Evolutionary conservation across 2,113 vertebrate genomes (phyloP).

Genomic region (Neopipo cinnamomea): DNA sequence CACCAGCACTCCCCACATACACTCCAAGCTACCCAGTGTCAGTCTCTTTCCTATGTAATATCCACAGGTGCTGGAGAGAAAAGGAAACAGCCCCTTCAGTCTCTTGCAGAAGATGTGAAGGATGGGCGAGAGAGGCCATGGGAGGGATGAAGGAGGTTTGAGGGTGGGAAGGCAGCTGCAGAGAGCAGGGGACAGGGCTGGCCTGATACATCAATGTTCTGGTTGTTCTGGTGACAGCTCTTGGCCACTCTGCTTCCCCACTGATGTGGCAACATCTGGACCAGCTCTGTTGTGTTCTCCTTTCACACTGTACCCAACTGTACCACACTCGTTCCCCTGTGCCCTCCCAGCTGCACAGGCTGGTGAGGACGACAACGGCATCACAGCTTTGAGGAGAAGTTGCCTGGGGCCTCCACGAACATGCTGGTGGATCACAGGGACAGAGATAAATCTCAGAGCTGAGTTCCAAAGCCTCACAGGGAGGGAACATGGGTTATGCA

Average conservation of each 20-base stretch:
- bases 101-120: background rate
- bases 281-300: background rate
- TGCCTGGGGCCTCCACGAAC: background rate
- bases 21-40: background rate
- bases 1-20: background rate
- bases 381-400: background rate
- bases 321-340: accelerated
- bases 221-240: background rate
- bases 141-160: background rate
- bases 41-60: background rate
- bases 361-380: background rate
- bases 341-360: background rate
- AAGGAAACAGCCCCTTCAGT: background rate
- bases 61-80: background rate
- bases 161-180: background rate
- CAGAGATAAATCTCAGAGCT: accelerated
- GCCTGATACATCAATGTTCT: accelerated
- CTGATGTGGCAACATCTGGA: background rate
- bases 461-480: accelerated
- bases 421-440: background rate
- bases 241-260: background rate
- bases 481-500: accelerated
- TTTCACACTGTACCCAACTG: accelerated
- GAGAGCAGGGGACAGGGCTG: background rate
- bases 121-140: background rate